Percentiles rank a stretch among this genome's conserved stretches.
phyloP scores from a whole-genome alignment of 2,888 invertebrate species.

The Macropis europaea region DNA sequence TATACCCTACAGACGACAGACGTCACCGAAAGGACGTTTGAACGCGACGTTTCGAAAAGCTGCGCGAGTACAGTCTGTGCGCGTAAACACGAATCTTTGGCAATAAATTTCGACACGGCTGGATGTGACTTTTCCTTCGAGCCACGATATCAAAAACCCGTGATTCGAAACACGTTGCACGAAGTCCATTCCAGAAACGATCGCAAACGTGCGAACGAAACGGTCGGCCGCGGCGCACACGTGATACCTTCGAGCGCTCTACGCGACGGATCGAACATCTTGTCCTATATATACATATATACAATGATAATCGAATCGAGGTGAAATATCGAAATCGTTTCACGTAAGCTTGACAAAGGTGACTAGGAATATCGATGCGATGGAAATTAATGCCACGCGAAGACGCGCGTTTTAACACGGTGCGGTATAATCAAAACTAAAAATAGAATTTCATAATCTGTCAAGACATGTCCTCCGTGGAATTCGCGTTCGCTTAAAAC shows the following conservation, averaged over 20 bases:
- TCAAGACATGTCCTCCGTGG: constrained; percentile 16
- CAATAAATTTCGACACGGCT: not conserved
- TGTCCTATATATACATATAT: not conserved
- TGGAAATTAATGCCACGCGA: constrained; percentile 3
- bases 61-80: too few relatives aligned
- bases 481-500: not conserved
- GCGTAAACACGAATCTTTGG: not conserved
- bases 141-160: not conserved
- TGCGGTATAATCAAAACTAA: constrained; percentile 47
- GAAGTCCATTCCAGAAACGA: not conserved
- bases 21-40: too few relatives aligned
- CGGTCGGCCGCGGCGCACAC: not conserved
- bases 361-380: too few relatives aligned
- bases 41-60: too few relatives aligned
- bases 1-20: too few relatives aligned
- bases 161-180: not conserved
- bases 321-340: constrained; percentile 2
- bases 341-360: too few relatives aligned
- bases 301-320: constrained; percentile 16
- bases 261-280: constrained; percentile 1
- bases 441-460: constrained; percentile 54
- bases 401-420: constrained; percentile 28
- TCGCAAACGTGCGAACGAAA: not conserved
- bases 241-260: constrained; percentile 21
- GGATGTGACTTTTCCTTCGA: not conserved